Base-by-base conservation (phyloP, 1,140 invertebrate species). In the Camponotus pennsylvanicus region DNA sequence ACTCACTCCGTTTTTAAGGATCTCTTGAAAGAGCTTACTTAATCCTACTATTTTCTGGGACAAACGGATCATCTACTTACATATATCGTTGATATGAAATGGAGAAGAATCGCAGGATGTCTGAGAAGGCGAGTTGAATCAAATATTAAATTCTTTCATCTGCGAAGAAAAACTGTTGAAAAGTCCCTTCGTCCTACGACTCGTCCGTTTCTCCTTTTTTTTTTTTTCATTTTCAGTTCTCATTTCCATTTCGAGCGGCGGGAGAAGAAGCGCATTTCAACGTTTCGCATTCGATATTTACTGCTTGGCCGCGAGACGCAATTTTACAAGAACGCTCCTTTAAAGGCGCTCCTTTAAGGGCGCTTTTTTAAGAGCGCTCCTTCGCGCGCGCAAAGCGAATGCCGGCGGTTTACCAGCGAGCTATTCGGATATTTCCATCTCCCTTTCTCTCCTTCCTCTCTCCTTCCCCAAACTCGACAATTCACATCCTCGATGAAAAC, bases 261-360 rank as follows among this genome's bases (percentile, higher is more conserved):
- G 79, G 61, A 27, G 49, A 49, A 63, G 55, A 49, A 63, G 69
- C 40, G 69, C 45, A 83, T 61, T 75, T n/a, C 69, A 13, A 18
- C 55, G 69, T 75, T 75, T 83, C 79, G 55, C 55, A 75, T 83
- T 83, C 69, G 79, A 83, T 83, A 83, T 83, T 83, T 83, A 83
- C 79, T 75, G 69, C 55, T 52, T 13, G 55, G 42, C n/a, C 69
- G 55, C 69, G 69, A 83, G 57, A 83, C 69, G 40, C 79, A 83
- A 83, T 83, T 83, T 83, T 75, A 73, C 73, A 83, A 37, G 27
- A 63, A 21, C 79, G 27, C 42, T 52, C 49, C 79, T 73, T 82
- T 83, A 83, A 83, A 32, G 79, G 55, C 52, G 27, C 27, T 27
- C 27, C 27, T 27, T 27, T 27, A 27, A 27, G 27, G 27, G 27